Percentiles rank a stretch among this genome's conserved stretches.
These are phyloP conservation scores for Helobdella robusta DNA, from an alignment of 2,888 invertebrate species.

Conservation along the genomic window DNA sequence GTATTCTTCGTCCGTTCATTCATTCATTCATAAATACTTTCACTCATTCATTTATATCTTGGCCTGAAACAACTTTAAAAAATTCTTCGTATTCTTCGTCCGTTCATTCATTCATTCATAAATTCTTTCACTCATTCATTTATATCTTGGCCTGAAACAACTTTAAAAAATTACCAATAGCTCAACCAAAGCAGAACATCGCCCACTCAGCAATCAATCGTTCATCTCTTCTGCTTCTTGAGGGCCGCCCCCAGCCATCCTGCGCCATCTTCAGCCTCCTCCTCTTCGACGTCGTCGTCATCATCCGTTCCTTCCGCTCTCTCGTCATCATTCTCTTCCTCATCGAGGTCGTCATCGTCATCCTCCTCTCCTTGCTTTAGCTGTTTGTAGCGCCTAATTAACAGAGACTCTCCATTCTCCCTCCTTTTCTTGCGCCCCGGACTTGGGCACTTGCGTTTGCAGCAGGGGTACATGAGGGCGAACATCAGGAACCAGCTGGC, in stretches of 20 bases:
- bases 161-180: too few relatives aligned
- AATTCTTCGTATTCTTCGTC: too few relatives aligned
- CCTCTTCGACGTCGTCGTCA: slow-evolving; percentile 9
- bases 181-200: too few relatives aligned
- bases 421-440: neutral
- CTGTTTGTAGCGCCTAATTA: neutral
- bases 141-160: neutral
- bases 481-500: slow-evolving; percentile 22
- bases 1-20: neutral
- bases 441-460: slow-evolving; percentile 6
- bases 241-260: neutral
- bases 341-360: slow-evolving; percentile 16
- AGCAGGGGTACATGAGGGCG: slow-evolving; percentile 20
- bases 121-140: neutral
- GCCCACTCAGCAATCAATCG: too few relatives aligned
- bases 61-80: too few relatives aligned
- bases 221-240: too few relatives aligned
- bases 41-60: neutral
- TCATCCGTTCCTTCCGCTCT: neutral
- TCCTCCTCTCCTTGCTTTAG: neutral
- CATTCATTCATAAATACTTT: neutral
- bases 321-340: slow-evolving; percentile 6
- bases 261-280: neutral
- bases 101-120: neutral
- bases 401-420: neutral